Percentiles rank a stretch among this genome's conserved stretches.
Conservation (phyloP, 2,113 vertebrate genomes). For the Triplophysa tibetana region DNA sequence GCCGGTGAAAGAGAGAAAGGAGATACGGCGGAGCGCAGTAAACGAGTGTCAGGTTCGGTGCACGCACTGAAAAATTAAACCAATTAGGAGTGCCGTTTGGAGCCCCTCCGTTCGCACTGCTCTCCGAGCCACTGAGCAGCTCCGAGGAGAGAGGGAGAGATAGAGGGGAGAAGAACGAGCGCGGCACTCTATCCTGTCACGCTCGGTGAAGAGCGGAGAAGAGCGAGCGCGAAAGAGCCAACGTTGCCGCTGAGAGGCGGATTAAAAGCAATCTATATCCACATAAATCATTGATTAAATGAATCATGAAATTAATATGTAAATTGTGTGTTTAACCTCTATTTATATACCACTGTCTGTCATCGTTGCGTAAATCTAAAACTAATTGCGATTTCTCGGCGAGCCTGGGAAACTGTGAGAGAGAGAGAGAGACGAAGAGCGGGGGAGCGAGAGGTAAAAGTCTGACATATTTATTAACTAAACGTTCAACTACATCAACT, state of each 20-base stretch:
- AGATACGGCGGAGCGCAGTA: constrained; percentile 44
- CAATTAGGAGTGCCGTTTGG: constrained; percentile 60
- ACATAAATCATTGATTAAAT: constrained; percentile 94
- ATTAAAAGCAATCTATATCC: constrained; percentile 89
- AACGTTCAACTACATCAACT: constrained; percentile 85
- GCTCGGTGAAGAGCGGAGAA: constrained; percentile 59
- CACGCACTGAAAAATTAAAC: constrained; percentile 62
- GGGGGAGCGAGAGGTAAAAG: constrained; percentile 71
- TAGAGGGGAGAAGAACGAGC: constrained; percentile 39
- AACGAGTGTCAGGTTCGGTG: constrained; percentile 55
- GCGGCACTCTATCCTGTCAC: constrained; percentile 51
- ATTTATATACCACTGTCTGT: constrained; percentile 89
- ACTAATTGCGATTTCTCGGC: constrained; percentile 89
- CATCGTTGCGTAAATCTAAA: constrained; percentile 88
- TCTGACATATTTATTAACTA: constrained; percentile 92
- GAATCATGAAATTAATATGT: constrained; percentile 97
- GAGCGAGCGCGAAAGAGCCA: constrained; percentile 60
- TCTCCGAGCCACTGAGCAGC: constrained; percentile 52
- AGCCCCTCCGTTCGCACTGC: constrained; percentile 52
- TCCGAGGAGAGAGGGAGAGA: constrained; percentile 34
- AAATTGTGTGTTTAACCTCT: constrained; percentile 94
- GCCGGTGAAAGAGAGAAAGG: constrained; percentile 41
- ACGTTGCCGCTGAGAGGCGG: constrained; percentile 65
- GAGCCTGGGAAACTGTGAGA: constrained; percentile 67
- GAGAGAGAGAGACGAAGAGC: constrained; percentile 33